Evolutionary conservation across 2,113 vertebrate genomes (phyloP).

Genomic region (Saimiri boliviensis): DNA sequence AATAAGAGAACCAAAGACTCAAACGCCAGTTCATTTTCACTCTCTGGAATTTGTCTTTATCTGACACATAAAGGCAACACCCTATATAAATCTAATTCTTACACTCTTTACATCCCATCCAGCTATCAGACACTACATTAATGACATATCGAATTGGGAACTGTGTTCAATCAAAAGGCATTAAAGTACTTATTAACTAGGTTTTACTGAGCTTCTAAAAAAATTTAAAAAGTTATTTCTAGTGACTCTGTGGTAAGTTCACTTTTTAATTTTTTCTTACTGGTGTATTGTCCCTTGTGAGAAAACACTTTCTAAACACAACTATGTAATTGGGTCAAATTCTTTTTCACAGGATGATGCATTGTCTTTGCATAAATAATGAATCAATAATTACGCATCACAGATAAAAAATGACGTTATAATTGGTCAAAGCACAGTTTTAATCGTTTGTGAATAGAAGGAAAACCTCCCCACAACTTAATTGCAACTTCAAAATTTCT

Average conservation of each 20-base stretch:
- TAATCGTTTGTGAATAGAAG: neutral
- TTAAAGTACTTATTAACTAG: slow-evolving; percentile 60
- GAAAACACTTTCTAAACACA: slow-evolving; percentile 25
- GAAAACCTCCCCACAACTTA: slow-evolving; percentile 13
- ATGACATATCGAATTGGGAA: slow-evolving; percentile 69
- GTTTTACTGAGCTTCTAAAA: slow-evolving; percentile 64
- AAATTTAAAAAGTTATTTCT: slow-evolving; percentile 56
- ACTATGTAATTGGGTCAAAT: neutral
- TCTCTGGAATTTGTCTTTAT: slow-evolving; percentile 76
- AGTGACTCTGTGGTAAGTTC: neutral
- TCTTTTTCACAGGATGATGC: neutral
- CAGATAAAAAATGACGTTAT: neutral
- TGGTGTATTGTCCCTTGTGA: neutral
- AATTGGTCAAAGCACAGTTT: neutral
- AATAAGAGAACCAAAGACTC: slow-evolving; percentile 57
- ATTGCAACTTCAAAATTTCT: slow-evolving; percentile 43
- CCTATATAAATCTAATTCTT: slow-evolving; percentile 72
- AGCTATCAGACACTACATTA: slow-evolving; percentile 59
- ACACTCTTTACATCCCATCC: slow-evolving; percentile 58
- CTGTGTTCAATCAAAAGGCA: slow-evolving; percentile 57
- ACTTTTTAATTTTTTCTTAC: neutral
- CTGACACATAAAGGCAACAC: slow-evolving; percentile 72
- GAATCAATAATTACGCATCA: slow-evolving; percentile 8
- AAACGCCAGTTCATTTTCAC: slow-evolving; percentile 74
- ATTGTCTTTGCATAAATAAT: slow-evolving; percentile 2